Evolutionary conservation across 2,888 invertebrate genomes (phyloP).

Genomic region (Tillus elongatus): DNA sequence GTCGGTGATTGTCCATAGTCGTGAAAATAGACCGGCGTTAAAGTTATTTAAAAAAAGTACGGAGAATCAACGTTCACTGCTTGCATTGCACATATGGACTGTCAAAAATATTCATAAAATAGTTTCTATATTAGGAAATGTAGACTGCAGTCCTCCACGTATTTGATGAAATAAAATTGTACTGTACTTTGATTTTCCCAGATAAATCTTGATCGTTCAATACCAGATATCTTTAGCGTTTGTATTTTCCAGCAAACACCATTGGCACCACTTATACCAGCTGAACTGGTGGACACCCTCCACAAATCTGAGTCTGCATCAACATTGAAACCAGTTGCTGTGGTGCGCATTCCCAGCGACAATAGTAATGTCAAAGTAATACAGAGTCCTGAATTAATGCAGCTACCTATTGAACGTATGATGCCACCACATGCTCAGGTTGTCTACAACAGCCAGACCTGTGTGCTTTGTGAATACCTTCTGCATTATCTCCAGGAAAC

Average conservation of each 20-base stretch:
- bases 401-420: conserved; percentile 46
- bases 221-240: too few relatives aligned
- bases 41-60: too few relatives aligned
- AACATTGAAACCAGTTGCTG: conserved; percentile 14
- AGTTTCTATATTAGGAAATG: too few relatives aligned
- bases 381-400: conserved; percentile 33
- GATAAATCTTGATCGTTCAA: too few relatives aligned
- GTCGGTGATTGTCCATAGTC: too few relatives aligned
- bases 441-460: conserved; percentile 46
- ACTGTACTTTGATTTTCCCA: background rate
- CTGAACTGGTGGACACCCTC: conserved; percentile 41
- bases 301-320: conserved; percentile 23
- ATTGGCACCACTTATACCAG: conserved; percentile 54
- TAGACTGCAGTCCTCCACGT: too few relatives aligned
- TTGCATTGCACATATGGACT: too few relatives aligned
- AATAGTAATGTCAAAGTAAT: conserved; percentile 17
- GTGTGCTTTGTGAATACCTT: conserved; percentile 75
- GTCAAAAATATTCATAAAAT: too few relatives aligned
- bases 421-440: conserved; percentile 33
- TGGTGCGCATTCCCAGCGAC: conserved; percentile 17
- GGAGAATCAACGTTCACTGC: too few relatives aligned
- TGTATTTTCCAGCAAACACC: conserved; percentile 33
- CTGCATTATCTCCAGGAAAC: conserved; percentile 69
- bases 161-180: background rate
- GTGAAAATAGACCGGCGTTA: too few relatives aligned